Evolutionary conservation across 2,113 vertebrate species (phyloP), one percentile per base, ranked within the genome.

Genomic region (Pogonocichla stellata): DNA sequence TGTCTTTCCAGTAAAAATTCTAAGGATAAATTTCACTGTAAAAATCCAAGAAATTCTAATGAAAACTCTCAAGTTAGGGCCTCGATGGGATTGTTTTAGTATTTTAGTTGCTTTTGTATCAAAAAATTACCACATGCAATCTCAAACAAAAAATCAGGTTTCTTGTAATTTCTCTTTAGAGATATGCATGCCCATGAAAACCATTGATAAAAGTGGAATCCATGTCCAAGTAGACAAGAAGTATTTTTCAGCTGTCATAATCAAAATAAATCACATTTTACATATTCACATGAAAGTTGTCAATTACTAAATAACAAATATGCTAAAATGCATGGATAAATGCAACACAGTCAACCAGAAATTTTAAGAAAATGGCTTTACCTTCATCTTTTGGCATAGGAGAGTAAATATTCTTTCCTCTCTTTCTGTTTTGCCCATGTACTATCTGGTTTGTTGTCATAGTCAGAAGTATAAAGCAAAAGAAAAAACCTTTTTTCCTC

Each of bases 381-480:
- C 98, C 98, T 66, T 97, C 95, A 43, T 96, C 89, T 77, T 94
- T 97, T 50, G 91, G 93, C 70, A 95, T 1, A 8, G 95, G 91
- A 97, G 95, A 96, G 86, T 97, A 97, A 92, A 93, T 84, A 83
- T 95, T 97, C 62, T 81, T 93, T 83, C 95, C 98, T 58, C 94
- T 93, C 78, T 80, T 98, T 94, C 97, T 98, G 29, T 81, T 98
- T 91, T 99, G 98, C 78, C 97, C 97, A 34, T 92, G 25, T 38
- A 91, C 96, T 36, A 75, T 71, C 51, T 92, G 86, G 56, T 96
- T 97, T 53, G 83, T 58, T 79, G 85, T 62, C 58, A 97, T 62
- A 92, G 94, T 73, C 96, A 98, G 86, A 96, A 99, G 65, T 83
- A 98, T 88, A 50, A 98, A 92, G 93, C 64, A 97, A 81, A 98